Conservation (phyloP, 2,797 vertebrate species). For the Anguilla obscura region DNA sequence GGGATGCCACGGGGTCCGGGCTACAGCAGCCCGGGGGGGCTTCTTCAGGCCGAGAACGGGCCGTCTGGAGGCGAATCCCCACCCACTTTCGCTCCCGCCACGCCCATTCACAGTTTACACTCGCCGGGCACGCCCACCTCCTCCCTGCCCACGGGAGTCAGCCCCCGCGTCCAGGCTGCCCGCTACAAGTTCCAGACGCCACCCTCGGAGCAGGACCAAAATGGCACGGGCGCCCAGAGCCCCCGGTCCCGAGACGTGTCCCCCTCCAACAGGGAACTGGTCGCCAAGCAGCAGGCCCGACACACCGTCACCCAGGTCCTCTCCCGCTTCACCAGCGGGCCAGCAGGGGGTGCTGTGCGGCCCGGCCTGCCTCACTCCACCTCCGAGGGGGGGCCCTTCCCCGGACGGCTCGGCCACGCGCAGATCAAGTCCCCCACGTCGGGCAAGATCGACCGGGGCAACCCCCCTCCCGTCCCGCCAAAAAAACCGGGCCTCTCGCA, state of each 20-base stretch:
- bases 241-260: slow-evolving; percentile 89
- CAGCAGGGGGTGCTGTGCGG: slow-evolving; percentile 68
- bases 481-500: slow-evolving; percentile 99
- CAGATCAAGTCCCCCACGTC: slow-evolving; percentile 85
- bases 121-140: slow-evolving; percentile 64
- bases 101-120: slow-evolving; percentile 68
- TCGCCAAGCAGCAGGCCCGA: slow-evolving; percentile 92
- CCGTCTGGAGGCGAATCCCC: slow-evolving; percentile 66
- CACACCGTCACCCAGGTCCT: slow-evolving; percentile 97
- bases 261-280: slow-evolving; percentile 89
- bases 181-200: slow-evolving; percentile 92
- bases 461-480: slow-evolving; percentile 97
- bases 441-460: slow-evolving; percentile 91
- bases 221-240: slow-evolving; percentile 89
- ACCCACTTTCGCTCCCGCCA: slow-evolving; percentile 54
- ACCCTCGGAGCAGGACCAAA: slow-evolving; percentile 91
- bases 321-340: slow-evolving; percentile 92
- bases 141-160: slow-evolving; percentile 77
- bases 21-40: slow-evolving; percentile 64
- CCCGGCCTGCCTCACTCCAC: slow-evolving; percentile 77
- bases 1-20: slow-evolving; percentile 61
- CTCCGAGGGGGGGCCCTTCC: slow-evolving; percentile 80
- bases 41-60: slow-evolving; percentile 82
- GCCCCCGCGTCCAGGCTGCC: slow-evolving; percentile 91
- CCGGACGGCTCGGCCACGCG: slow-evolving; percentile 75